Percentiles rank a stretch among this genome's conserved stretches.
These are phyloP conservation scores for Drosophila asahinai DNA, from an alignment of 1,140 invertebrate genomes.

Conservation along the genomic window DNA sequence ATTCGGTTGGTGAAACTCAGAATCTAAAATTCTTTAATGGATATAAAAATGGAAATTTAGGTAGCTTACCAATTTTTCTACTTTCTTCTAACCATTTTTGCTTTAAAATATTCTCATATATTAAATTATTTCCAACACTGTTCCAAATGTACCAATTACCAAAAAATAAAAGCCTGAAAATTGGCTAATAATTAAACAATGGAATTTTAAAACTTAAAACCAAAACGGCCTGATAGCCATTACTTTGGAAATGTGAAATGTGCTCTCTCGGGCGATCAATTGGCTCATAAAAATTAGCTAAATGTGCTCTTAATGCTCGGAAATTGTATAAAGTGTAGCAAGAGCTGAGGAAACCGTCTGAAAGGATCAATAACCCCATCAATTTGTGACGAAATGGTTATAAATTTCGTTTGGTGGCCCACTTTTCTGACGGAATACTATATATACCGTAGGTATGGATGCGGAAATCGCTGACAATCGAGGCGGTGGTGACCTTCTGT, in stretches of 20 bases:
- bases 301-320: conserved; percentile 20
- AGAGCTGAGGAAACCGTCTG: background rate
- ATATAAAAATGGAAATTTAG: background rate
- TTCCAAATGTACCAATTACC: background rate
- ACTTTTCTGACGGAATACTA: conserved; percentile 38
- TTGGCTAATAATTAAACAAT: background rate
- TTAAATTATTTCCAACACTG: background rate
- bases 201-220: conserved; percentile 5
- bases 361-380: conserved; percentile 46
- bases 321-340: conserved; percentile 10
- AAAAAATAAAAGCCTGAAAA: background rate
- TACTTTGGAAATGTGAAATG: conserved; percentile 30
- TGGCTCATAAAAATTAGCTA: conserved; percentile 28
- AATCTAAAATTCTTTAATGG: background rate
- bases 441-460: conserved; percentile 31
- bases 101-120: background rate
- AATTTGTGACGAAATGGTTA: conserved; percentile 22
- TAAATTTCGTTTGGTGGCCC: conserved; percentile 34
- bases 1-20: background rate
- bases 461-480: conserved; percentile 61
- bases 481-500: conserved; percentile 34
- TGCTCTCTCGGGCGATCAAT: conserved; percentile 31
- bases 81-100: no score
- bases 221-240: conserved; percentile 18
- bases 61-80: no score